Evolutionary conservation across 2,113 vertebrate genomes (phyloP).

Genomic region (Clinocottus analis): DNA sequence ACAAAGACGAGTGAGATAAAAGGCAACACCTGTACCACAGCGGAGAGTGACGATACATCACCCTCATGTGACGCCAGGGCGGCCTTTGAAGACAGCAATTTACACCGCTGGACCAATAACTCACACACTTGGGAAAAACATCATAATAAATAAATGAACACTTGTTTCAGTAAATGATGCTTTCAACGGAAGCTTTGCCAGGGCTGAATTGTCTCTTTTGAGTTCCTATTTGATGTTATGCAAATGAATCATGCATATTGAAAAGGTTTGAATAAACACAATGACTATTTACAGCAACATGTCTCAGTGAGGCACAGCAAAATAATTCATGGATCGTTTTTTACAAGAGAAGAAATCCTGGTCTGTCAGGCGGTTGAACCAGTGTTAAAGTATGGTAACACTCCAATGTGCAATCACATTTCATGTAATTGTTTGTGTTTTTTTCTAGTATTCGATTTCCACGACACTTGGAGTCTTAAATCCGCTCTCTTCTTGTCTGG

Average conservation of each 20-base stretch:
- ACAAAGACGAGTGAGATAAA: slow-evolving; percentile 32
- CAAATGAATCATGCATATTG: slow-evolving; percentile 56
- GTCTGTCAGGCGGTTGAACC: background rate
- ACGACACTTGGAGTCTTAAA: slow-evolving; percentile 17
- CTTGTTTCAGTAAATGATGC: slow-evolving; percentile 24
- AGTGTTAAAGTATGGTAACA: background rate
- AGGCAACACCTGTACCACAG: slow-evolving; percentile 21
- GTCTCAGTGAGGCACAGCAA: background rate
- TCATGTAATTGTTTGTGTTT: slow-evolving; percentile 11
- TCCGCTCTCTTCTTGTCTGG: slow-evolving; percentile 26
- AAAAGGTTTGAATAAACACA: slow-evolving; percentile 54
- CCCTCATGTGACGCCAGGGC: slow-evolving; percentile 4
- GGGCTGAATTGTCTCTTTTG: slow-evolving; percentile 2
- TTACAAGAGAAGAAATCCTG: background rate
- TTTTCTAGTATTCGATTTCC: slow-evolving; percentile 20
- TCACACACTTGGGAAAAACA: background rate
- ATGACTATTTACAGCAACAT: slow-evolving; percentile 18
- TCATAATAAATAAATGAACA: slow-evolving; percentile 15
- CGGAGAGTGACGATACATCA: slow-evolving; percentile 8
- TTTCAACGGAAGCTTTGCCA: slow-evolving; percentile 6
- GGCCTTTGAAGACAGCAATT: slow-evolving; percentile 24
- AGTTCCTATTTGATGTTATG: slow-evolving; percentile 20
- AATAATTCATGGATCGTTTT: slow-evolving; percentile 13
- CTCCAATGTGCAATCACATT: background rate
- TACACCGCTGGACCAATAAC: slow-evolving; percentile 9